Conservation (phyloP, 2,797 vertebrate species). For the Amazona ochrocephala region DNA sequence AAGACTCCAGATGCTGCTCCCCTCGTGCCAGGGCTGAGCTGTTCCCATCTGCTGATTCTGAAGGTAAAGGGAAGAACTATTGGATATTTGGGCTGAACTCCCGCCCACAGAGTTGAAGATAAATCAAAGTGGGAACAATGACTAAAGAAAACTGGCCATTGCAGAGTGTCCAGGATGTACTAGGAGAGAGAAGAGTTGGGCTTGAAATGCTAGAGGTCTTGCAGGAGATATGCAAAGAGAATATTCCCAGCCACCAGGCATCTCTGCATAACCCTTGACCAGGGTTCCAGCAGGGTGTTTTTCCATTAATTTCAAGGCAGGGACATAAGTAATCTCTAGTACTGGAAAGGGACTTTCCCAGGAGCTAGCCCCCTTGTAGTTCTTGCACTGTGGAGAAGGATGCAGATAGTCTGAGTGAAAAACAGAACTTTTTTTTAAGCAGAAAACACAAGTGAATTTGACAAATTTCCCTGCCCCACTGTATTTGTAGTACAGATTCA, state of each 20-base stretch:
- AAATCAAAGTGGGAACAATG: neutral
- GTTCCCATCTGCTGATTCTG: neutral
- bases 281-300: neutral
- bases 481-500: neutral
- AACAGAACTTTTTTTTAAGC: neutral
- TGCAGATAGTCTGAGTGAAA: neutral
- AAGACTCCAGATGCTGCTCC: neutral
- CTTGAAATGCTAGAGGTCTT: neutral
- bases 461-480: neutral
- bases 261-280: neutral
- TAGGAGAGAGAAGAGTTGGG: neutral
- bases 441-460: neutral
- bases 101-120: neutral
- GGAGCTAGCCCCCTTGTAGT: neutral
- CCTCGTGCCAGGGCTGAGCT: neutral
- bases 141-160: neutral
- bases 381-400: neutral
- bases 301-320: neutral
- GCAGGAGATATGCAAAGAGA: neutral
- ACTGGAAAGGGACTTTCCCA: neutral
- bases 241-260: accelerated
- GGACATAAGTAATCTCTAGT: neutral
- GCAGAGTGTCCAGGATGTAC: neutral
- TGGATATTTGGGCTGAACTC: neutral
- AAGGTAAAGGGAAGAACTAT: neutral